Evolutionary conservation across 2,113 vertebrate genomes (phyloP).

Genomic region (Sinocyclocheilus anshuiensis): DNA sequence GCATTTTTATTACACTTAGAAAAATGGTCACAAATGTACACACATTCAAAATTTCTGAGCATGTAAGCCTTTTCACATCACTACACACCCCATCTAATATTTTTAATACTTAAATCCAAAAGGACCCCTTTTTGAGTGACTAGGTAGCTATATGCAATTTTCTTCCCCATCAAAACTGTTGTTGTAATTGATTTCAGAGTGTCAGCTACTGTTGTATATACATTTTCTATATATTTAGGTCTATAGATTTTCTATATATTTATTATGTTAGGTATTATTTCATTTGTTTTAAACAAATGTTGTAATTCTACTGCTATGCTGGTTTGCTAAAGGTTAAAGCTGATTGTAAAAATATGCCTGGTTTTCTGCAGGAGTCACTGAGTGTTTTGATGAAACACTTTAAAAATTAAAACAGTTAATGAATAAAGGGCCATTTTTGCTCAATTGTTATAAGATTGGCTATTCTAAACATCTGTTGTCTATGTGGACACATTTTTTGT

Average conservation of each 20-base stretch:
- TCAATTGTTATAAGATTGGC: background rate
- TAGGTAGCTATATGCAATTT: background rate
- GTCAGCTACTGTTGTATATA: background rate
- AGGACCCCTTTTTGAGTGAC: too few relatives aligned
- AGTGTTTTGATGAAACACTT: background rate
- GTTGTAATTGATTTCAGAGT: background rate
- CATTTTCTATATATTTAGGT: background rate
- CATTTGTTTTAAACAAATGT: background rate
- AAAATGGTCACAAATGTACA: background rate
- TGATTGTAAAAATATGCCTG: background rate
- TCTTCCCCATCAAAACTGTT: background rate
- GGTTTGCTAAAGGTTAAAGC: background rate
- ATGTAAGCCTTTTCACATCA: background rate
- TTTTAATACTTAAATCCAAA: too few relatives aligned
- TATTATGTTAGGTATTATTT: background rate
- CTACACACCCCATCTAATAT: background rate
- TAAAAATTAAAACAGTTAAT: background rate
- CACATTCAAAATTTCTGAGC: background rate
- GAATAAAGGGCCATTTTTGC: background rate
- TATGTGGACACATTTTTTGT: background rate
- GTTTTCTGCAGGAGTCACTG: background rate
- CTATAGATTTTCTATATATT: background rate
- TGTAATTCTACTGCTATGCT: background rate
- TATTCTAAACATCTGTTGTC: background rate
- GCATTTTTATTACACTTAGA: background rate